These are phyloP conservation scores for Andrena praecox DNA, from an alignment of 2,888 invertebrate genomes.

Conservation along the genomic window DNA sequence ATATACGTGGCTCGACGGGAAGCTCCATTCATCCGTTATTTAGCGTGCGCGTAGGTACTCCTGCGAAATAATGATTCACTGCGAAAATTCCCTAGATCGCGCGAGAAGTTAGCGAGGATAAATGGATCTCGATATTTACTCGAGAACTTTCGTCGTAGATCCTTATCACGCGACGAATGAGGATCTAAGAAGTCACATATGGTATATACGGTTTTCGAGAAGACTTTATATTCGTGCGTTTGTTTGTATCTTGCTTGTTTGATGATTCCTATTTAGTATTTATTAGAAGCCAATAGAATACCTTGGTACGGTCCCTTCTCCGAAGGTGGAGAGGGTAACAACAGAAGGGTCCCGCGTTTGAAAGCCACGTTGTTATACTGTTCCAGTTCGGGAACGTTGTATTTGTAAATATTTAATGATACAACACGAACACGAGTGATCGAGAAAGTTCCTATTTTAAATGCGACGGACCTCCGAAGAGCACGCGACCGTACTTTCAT, in stretches of 20 bases:
- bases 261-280: conserved; percentile 15
- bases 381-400: conserved; percentile 75
- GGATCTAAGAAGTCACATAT: neutral
- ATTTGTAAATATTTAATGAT: conserved; percentile 67
- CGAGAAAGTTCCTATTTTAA: conserved; percentile 84
- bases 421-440: conserved; percentile 79
- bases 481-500: conserved; percentile 32
- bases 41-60: neutral
- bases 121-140: conserved; percentile 23
- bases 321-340: neutral
- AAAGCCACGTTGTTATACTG: conserved; percentile 77
- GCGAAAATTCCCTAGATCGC: conserved; percentile 7
- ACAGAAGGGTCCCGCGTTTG: conserved; percentile 46
- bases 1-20: conserved; percentile 37
- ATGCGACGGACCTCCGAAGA: conserved; percentile 70
- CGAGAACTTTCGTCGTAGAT: neutral
- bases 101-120: neutral
- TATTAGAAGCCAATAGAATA: conserved; percentile 18
- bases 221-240: conserved; percentile 18
- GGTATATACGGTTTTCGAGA: neutral
- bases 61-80: conserved; percentile 2
- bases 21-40: conserved; percentile 26
- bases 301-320: conserved; percentile 2
- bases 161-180: conserved; percentile 1
- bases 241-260: conserved; percentile 27